Base-by-base conservation (phyloP, 2,888 invertebrate species). In the Platypus cylindrus region DNA sequence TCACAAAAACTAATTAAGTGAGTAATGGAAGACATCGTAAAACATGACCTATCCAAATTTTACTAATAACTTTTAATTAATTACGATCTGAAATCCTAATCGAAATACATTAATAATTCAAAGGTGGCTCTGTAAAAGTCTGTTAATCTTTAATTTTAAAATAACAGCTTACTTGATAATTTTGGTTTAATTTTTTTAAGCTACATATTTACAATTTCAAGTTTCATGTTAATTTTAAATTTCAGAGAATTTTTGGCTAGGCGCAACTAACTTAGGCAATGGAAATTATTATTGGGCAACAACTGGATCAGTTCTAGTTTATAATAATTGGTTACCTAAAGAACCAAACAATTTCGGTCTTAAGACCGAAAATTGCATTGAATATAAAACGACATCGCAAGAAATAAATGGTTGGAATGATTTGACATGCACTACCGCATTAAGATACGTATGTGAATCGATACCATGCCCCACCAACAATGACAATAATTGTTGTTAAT, bases 401-500 rank as follows among this genome's bases (percentile, higher is more conserved):
- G 22, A 22, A 3, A 28, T 33, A 3, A 25, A 37, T 13, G 36
- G 28, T 2, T 46, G 45, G 43, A 44, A 46, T 28, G 40, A 45
- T 17, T 32, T 42, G 13, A 22, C 13, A 12, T 46, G 46, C 24
- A 11, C 27, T 15, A 12, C n/a, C 16, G 15, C 32, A 26, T 24
- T 41, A 2, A 17, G 14, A 9, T 46, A 44, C 32, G 37, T 46
- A 24, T 46, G 45, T 24, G 36, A 45, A 23, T 31, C 41, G n/a
- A n/a, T n/a, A n/a, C n/a, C n/a, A n/a, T n/a, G n/a, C n/a, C n/a
- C n/a, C n/a, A n/a, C n/a, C n/a, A n/a, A n/a, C n/a, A n/a, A n/a
- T n/a, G n/a, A n/a, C n/a, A n/a, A n/a, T n/a, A n/a, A n/a, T n/a
- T n/a, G n/a, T n/a, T n/a, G n/a, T n/a, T n/a, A n/a, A n/a, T n/a